phyloP scores from a whole-genome alignment of 1,140 invertebrate species.

The Agrilus planipennis region DNA sequence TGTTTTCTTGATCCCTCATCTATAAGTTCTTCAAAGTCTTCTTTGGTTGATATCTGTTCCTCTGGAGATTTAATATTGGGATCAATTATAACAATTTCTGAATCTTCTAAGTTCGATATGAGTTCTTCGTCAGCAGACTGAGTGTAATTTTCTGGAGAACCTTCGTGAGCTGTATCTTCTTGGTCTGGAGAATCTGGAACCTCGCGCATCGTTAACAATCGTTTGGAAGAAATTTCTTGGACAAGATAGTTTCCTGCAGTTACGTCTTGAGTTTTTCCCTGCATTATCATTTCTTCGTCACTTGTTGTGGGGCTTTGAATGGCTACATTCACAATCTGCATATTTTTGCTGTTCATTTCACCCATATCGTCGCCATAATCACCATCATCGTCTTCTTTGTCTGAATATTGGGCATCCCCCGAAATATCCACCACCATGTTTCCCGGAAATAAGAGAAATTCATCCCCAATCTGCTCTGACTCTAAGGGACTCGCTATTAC shows the following conservation, averaged over 20 bases:
- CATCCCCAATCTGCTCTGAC: conserved; percentile 42
- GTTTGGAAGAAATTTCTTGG: conserved; percentile 26
- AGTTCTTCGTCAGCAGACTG: conserved; percentile 35
- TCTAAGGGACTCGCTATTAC: conserved; percentile 46
- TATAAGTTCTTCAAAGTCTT: conserved; percentile 48
- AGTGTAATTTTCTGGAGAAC: conserved; percentile 21
- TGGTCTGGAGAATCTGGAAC: conserved; percentile 43
- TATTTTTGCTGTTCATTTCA: conserved; percentile 13
- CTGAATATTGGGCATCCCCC: conserved; percentile 45
- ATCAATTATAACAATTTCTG: conserved; percentile 50
- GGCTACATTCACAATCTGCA: conserved; percentile 21
- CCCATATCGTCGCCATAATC: conserved; percentile 36
- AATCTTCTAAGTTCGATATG: conserved; percentile 40
- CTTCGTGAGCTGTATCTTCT: conserved; percentile 37
- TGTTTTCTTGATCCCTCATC: conserved; percentile 42
- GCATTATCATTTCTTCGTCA: conserved; percentile 29
- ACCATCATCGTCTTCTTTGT: conserved; percentile 35
- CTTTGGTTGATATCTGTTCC: conserved; percentile 48
- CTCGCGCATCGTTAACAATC: conserved; percentile 34
- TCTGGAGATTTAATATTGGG: conserved; percentile 45
- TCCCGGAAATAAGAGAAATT: conserved; percentile 49
- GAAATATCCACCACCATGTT: conserved; percentile 47
- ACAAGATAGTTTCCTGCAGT: conserved; percentile 18
- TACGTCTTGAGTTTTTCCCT: conserved; percentile 23
- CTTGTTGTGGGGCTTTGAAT: conserved; percentile 32